Conservation (phyloP, 1,140 invertebrate species). For the Chrysomallon squamiferum region DNA sequence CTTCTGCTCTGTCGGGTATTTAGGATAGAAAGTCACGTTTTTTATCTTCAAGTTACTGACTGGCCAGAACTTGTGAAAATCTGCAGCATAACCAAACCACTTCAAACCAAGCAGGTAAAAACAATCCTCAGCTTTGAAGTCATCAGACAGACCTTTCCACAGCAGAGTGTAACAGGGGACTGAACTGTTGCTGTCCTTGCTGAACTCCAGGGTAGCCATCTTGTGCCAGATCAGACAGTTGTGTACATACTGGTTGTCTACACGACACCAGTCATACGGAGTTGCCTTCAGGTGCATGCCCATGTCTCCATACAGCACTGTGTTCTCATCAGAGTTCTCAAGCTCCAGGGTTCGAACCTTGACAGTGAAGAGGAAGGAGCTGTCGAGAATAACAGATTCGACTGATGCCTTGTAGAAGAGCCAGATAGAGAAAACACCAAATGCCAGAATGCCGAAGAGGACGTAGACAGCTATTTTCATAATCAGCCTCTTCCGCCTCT, state of each 20-base stretch:
- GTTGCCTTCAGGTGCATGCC: conserved; percentile 25
- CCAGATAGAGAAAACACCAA: conserved; percentile 34
- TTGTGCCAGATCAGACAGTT: conserved; percentile 29
- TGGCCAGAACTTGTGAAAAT: conserved; percentile 20
- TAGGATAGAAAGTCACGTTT: conserved; percentile 16
- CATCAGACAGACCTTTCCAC: conserved; percentile 19
- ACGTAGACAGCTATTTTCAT: conserved; percentile 34
- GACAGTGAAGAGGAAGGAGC: conserved; percentile 26
- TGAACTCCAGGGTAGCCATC: conserved; percentile 22
- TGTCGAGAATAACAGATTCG: conserved; percentile 22
- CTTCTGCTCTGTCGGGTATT: conserved; percentile 21
- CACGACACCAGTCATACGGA: conserved; percentile 23
- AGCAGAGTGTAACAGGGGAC: conserved; percentile 21
- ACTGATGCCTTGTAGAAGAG: conserved; percentile 30
- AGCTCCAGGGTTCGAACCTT: conserved; percentile 30
- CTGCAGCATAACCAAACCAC: conserved; percentile 26
- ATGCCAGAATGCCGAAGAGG: conserved; percentile 33
- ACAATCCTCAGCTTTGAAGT: conserved; percentile 28
- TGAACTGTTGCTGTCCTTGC: conserved; percentile 14
- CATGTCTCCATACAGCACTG: conserved; percentile 29
- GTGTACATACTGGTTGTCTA: conserved; percentile 5
- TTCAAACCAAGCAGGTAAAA: conserved; percentile 31
- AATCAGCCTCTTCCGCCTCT: conserved; percentile 33
- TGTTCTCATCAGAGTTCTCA: conserved; percentile 20
- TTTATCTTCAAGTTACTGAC: conserved; percentile 13